Percentiles rank a stretch among this genome's conserved stretches.
phyloP scores from a whole-genome alignment of 1,140 invertebrate species.

The Chlorops oryzae region DNA sequence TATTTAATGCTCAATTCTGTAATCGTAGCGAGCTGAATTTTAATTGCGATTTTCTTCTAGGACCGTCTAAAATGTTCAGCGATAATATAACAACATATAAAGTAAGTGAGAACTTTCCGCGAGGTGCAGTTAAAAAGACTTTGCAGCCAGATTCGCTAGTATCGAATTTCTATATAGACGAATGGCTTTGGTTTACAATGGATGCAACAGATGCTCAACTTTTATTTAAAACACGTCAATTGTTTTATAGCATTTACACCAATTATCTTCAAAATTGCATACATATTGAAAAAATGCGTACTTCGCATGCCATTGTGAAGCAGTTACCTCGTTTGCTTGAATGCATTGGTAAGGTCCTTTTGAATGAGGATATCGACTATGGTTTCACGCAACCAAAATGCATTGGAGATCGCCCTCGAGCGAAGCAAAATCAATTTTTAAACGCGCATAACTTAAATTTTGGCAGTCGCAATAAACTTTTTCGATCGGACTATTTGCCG shows the following conservation, averaged over 20 bases:
- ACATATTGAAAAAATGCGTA: conserved; percentile 19
- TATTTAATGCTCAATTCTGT: too few relatives aligned
- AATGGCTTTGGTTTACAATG: conserved; percentile 73
- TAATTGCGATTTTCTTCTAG: too few relatives aligned
- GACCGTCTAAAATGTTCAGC: conserved; percentile 40
- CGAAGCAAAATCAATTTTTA: conserved; percentile 19
- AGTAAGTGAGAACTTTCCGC: conserved; percentile 52
- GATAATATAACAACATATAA: conserved; percentile 47
- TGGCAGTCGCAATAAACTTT: neutral
- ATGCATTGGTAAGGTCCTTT: conserved; percentile 20
- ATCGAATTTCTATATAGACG: conserved; percentile 54
- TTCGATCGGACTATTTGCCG: conserved; percentile 15
- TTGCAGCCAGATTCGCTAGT: conserved; percentile 10
- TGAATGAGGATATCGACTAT: conserved; percentile 19
- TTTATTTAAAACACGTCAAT: conserved; percentile 67
- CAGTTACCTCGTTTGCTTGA: conserved; percentile 17
- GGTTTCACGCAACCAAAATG: conserved; percentile 18
- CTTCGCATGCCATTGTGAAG: neutral
- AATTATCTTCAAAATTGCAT: conserved; percentile 27
- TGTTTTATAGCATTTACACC: conserved; percentile 55
- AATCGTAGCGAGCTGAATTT: too few relatives aligned
- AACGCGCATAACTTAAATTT: conserved; percentile 1
- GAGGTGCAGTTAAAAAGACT: conserved; percentile 26
- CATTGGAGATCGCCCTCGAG: conserved; percentile 15
- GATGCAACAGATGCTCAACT: conserved; percentile 62